Conservation (phyloP, 2,888 invertebrate genomes). For the Eupeodes luniger region DNA sequence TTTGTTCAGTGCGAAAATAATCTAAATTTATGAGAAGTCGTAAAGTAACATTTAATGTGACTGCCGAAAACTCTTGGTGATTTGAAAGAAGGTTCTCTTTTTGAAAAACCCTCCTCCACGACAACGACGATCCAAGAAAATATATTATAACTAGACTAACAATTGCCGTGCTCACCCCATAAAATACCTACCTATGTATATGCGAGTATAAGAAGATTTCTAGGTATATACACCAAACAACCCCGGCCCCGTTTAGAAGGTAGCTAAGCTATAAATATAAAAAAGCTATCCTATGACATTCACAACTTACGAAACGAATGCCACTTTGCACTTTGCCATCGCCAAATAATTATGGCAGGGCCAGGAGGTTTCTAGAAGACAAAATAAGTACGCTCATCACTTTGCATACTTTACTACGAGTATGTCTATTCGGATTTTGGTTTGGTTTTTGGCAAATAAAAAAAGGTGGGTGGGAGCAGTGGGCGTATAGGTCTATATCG, state of each 20-base stretch:
- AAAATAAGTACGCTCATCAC: slow-evolving; percentile 61
- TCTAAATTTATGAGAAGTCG: slow-evolving; percentile 67
- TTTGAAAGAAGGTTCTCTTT: not conserved
- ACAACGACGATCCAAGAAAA: not conserved
- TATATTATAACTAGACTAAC: slow-evolving; percentile 39
- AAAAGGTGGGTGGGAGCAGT: not conserved
- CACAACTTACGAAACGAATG: slow-evolving; percentile 47
- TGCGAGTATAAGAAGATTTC: not conserved
- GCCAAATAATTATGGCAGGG: slow-evolving; percentile 24
- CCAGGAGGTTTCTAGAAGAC: not conserved
- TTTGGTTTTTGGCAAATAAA: not conserved
- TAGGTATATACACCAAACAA: not conserved
- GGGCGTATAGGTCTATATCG: not conserved
- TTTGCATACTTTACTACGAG: slow-evolving; percentile 66
- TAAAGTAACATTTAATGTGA: slow-evolving; percentile 72
- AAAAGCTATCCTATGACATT: not conserved
- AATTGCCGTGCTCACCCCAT: slow-evolving; percentile 54
- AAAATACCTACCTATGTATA: not conserved
- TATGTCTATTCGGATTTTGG: slow-evolving; percentile 9
- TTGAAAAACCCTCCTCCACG: not conserved
- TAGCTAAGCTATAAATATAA: not conserved
- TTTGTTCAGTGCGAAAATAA: slow-evolving; percentile 72
- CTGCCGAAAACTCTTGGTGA: slow-evolving; percentile 51
- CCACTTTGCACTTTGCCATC: slow-evolving; percentile 58
- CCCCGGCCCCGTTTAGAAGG: not conserved